A percentile compares a stretch with the other conserved stretches of the same genome.
Evolutionary conservation across 2,888 invertebrate genomes (phyloP).

Genomic region (Himalopsyche kuldschensis): DNA sequence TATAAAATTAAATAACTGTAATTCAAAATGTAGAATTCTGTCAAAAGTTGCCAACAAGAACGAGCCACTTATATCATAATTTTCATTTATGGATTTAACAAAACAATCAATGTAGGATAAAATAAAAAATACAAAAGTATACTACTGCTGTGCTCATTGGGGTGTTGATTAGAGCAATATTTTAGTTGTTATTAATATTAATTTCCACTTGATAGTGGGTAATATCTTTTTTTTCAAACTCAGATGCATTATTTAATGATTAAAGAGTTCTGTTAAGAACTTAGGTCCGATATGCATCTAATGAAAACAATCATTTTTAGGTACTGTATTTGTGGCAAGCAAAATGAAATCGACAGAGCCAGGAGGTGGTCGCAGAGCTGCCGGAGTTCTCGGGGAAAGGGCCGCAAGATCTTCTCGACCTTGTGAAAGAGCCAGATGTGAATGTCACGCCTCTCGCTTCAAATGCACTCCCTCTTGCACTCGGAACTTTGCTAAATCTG

Average conservation of each 20-base stretch:
- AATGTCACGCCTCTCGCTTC: conserved; percentile 51
- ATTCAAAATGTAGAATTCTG: too few relatives aligned
- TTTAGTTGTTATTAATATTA: too few relatives aligned
- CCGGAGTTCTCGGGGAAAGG: conserved; percentile 49
- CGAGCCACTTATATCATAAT: too few relatives aligned
- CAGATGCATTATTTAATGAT: background rate
- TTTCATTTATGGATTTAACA: too few relatives aligned
- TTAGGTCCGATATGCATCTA: background rate
- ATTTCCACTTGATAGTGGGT: too few relatives aligned
- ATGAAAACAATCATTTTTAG: conserved; percentile 41
- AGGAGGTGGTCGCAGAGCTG: conserved; percentile 51
- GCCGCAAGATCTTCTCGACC: conserved; percentile 42
- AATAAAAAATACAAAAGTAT: too few relatives aligned
- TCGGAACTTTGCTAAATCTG: conserved; percentile 40
- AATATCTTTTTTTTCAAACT: background rate
- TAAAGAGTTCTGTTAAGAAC: background rate
- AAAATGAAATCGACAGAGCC: conserved; percentile 50
- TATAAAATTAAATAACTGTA: too few relatives aligned
- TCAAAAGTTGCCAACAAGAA: too few relatives aligned
- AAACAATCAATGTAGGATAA: too few relatives aligned
- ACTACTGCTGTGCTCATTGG: background rate
- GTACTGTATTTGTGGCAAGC: conserved; percentile 54
- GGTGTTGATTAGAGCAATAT: too few relatives aligned
- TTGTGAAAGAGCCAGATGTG: conserved; percentile 50
- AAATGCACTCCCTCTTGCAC: conserved; percentile 50